Conservation (phyloP, 2,113 vertebrate genomes). For the Coturnix japonica region DNA sequence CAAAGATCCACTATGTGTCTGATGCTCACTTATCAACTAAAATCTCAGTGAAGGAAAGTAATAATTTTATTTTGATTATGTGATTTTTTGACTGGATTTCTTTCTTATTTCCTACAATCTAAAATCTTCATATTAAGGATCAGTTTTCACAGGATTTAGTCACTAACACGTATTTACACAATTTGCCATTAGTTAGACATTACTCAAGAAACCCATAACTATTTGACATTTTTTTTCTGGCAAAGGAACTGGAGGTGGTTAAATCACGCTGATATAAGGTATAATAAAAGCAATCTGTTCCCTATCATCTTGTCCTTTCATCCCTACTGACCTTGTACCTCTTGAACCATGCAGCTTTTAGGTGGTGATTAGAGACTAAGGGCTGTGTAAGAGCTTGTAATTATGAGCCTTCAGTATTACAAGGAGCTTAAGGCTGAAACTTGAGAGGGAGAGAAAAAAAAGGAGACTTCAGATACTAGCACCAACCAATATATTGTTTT, state of each 20-base stretch:
- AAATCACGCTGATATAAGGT: background rate
- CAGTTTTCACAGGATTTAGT: background rate
- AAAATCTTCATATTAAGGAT: background rate
- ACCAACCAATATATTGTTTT: background rate
- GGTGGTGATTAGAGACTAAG: slow-evolving; percentile 1
- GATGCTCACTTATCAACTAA: background rate
- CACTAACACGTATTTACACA: background rate
- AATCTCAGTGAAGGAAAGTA: background rate
- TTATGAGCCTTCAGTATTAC: background rate
- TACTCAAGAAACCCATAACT: background rate
- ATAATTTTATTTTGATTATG: background rate
- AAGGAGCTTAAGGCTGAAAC: background rate
- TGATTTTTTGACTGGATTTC: background rate
- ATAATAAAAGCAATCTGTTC: slow-evolving; percentile 14
- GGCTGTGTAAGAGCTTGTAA: background rate
- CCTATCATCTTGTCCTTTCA: background rate
- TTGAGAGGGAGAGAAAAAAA: background rate
- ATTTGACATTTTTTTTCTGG: background rate
- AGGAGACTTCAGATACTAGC: background rate
- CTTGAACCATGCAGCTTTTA: background rate
- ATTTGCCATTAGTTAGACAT: background rate
- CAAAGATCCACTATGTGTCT: background rate
- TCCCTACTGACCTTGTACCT: background rate
- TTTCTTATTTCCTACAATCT: background rate
- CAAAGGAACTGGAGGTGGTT: background rate